These are phyloP conservation scores for Coptotermes formosanus DNA, from an alignment of 1,140 invertebrate species.

Conservation along the genomic window DNA sequence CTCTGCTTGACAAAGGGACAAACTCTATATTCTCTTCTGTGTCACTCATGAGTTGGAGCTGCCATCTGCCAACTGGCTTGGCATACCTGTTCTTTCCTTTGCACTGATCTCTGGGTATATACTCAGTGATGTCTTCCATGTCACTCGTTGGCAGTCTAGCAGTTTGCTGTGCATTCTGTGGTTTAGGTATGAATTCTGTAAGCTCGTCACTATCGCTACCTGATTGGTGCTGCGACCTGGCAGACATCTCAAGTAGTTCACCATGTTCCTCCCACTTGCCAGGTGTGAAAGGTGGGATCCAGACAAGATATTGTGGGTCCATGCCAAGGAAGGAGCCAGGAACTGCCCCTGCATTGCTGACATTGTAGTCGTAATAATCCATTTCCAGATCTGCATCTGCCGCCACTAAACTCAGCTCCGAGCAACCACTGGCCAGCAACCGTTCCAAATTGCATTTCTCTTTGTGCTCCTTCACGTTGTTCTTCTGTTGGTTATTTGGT, in stretches of 20 bases:
- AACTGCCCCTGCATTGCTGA: slow-evolving; percentile 71
- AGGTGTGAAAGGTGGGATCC: slow-evolving; percentile 73
- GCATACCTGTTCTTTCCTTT: too few species aligned
- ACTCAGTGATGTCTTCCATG: neutral
- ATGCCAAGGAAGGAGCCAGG: slow-evolving; percentile 80
- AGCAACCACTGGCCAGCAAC: slow-evolving; percentile 61
- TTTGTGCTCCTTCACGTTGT: slow-evolving; percentile 69
- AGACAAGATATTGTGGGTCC: slow-evolving; percentile 82
- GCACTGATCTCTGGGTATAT: neutral
- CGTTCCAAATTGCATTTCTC: slow-evolving; percentile 70
- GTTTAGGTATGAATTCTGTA: neutral
- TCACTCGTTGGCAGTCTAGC: neutral
- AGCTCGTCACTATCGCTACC: neutral
- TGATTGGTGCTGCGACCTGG: neutral
- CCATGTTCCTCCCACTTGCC: slow-evolving; percentile 33
- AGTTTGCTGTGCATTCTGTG: neutral
- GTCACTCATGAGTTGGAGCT: neutral
- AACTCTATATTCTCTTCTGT: neutral
- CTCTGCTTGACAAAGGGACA: neutral
- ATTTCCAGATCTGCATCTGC: slow-evolving; percentile 75
- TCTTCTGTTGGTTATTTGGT: neutral
- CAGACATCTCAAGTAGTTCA: neutral
- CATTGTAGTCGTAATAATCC: slow-evolving; percentile 87
- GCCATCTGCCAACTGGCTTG: too few species aligned
- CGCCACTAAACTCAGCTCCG: slow-evolving; percentile 72